Evolutionary conservation across 1,140 invertebrate species (phyloP), one percentile per base, ranked within the genome.

Genomic region (Lycorma delicatula): DNA sequence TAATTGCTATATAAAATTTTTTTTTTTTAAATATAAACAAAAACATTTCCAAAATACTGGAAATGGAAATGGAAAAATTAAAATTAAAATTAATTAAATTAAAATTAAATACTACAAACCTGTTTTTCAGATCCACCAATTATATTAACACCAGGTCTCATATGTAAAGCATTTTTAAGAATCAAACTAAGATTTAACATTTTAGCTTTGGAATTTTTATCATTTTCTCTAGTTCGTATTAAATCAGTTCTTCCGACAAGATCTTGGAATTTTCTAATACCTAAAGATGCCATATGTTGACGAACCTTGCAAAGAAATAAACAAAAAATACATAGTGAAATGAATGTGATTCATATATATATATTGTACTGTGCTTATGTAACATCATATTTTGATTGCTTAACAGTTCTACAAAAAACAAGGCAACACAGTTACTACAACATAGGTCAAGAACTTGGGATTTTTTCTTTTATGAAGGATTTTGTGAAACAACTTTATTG

Each of bases 231-330:
- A 20, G 66, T 66, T 71, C 83, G 85, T 1, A 97, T 72, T 1
- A 95, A 74, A 74, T 99, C 96, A 2, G 93, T 96, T 13, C 93
- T 83, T 4, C 97, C 97, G 63, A 99, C 85, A 16, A 98, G 74
- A 66, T 99, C 94, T 75, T 96, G 87, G 77, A 97, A 90, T 60
- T 81, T 85, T 2, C 84, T 75, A 27, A 98, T 83, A 18, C 97
- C 97, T 55, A 99, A 72, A 50, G 83, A 84, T 1, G 95, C 89
- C 91, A 99, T 94, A 56, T 88, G 81, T 28, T 79, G 70, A 61
- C 95, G 83, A 7, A 96, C 82, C 85, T 88, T 54, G 3, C 59
- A 64, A 38, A 31, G 52, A 64, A 60, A 56, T 48, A 57, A n/a
- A n/a, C n/a, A n/a, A n/a, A n/a, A n/a, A n/a, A n/a, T n/a, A n/a